A percentile compares a stretch with the other conserved stretches of the same genome.
Conservation (phyloP, 92 coral and sea anemone species). For the Heliopora coerulea region DNA sequence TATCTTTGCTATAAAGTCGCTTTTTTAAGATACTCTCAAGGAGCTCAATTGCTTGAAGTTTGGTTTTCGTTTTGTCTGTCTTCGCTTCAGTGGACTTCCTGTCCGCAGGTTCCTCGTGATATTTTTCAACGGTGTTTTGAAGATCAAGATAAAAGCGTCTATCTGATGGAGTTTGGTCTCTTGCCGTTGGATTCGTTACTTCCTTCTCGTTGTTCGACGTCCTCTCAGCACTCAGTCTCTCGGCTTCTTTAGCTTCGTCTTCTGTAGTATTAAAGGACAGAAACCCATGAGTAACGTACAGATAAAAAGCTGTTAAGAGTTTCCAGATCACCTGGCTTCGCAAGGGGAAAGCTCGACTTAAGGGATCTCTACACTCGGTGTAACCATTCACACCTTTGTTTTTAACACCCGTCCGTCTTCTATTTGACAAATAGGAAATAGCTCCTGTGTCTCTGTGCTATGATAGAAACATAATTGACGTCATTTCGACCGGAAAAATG, state of each 20-base stretch:
- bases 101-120: not conserved
- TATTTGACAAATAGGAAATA: too few species aligned
- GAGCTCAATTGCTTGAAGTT: not conserved
- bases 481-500: too few species aligned
- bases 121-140: not conserved
- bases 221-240: not conserved
- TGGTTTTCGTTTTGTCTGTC: not conserved
- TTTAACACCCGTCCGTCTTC: too few species aligned
- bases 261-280: not conserved
- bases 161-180: not conserved
- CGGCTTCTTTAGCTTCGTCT: constrained; percentile 22
- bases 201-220: not conserved
- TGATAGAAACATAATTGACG: too few species aligned
- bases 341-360: too few species aligned
- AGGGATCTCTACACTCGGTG: too few species aligned
- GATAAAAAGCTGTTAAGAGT: too few species aligned
- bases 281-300: too few species aligned
- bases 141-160: not conserved
- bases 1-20: not conserved
- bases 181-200: constrained; percentile 7
- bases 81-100: constrained; percentile 4
- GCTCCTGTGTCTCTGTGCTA: too few species aligned
- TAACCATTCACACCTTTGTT: too few species aligned
- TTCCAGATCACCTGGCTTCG: too few species aligned
- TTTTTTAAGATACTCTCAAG: constrained; percentile 6